Conservation (phyloP, 1,140 invertebrate species). For the Delia radicum region DNA sequence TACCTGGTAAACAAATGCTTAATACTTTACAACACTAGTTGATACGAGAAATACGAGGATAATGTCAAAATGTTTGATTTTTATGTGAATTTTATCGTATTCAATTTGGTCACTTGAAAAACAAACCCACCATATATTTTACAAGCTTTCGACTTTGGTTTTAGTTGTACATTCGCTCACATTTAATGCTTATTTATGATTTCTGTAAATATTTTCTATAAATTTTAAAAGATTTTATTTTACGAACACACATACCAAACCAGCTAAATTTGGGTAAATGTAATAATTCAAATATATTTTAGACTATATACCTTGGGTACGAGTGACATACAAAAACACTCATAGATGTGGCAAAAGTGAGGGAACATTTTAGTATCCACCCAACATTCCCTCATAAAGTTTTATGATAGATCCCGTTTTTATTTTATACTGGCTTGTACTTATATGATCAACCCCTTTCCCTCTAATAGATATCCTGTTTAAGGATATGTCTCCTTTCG, state of each 20-base stretch:
- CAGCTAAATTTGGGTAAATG: neutral
- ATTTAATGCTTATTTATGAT: slow-evolving; percentile 15
- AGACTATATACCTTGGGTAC: neutral
- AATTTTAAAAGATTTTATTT: slow-evolving; percentile 10
- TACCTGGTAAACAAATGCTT: no score
- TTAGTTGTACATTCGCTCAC: no score
- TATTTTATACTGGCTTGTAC: neutral
- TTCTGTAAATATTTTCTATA: slow-evolving; percentile 6
- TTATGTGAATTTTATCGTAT: no score
- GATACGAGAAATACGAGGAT: no score
- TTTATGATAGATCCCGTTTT: neutral
- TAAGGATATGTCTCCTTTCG: neutral
- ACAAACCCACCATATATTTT: no score
- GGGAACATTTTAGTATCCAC: no score
- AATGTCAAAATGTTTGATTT: no score
- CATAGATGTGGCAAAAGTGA: no score
- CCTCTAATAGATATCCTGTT: slow-evolving; percentile 1
- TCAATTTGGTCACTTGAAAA: no score
- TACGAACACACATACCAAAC: neutral
- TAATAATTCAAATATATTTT: slow-evolving; percentile 5
- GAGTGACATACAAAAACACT: neutral
- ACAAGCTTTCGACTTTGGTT: no score
- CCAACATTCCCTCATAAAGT: neutral
- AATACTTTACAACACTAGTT: no score
- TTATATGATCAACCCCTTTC: no score